These are phyloP conservation scores for Cettia cetti DNA, from an alignment of 2,113 vertebrate genomes.

Conservation along the genomic window DNA sequence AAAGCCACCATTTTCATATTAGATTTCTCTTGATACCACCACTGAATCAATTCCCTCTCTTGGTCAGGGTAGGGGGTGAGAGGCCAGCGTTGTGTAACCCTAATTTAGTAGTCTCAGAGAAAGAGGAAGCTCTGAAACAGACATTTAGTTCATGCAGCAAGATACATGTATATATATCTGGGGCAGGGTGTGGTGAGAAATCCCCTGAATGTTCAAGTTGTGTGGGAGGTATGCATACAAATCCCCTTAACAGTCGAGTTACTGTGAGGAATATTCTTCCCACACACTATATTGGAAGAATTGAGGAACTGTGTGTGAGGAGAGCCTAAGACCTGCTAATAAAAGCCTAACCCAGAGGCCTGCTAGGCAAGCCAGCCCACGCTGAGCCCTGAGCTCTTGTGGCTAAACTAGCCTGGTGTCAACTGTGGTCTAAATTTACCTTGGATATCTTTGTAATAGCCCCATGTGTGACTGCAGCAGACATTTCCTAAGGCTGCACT, in stretches of 20 bases:
- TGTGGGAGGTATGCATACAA: conserved; percentile 14
- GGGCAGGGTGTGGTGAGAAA: neutral
- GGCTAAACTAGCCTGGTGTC: neutral
- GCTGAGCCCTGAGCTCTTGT: neutral
- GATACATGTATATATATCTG: neutral
- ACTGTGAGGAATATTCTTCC: neutral
- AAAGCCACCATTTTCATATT: neutral
- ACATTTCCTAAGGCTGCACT: neutral
- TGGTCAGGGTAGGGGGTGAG: neutral
- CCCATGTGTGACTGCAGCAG: neutral
- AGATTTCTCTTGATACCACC: neutral
- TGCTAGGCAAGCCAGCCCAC: neutral
- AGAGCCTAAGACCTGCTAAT: neutral
- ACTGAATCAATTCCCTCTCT: neutral
- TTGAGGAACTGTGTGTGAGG: neutral
- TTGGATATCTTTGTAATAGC: neutral
- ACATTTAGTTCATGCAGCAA: neutral
- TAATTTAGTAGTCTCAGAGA: neutral
- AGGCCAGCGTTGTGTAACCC: neutral
- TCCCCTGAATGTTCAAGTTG: neutral
- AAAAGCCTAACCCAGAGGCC: neutral
- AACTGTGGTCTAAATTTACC: neutral
- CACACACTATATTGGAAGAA: neutral
- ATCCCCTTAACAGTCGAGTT: neutral
- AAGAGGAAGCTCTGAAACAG: neutral